phyloP scores from a whole-genome alignment of 2,888 invertebrate species.

The Macaria notata region DNA sequence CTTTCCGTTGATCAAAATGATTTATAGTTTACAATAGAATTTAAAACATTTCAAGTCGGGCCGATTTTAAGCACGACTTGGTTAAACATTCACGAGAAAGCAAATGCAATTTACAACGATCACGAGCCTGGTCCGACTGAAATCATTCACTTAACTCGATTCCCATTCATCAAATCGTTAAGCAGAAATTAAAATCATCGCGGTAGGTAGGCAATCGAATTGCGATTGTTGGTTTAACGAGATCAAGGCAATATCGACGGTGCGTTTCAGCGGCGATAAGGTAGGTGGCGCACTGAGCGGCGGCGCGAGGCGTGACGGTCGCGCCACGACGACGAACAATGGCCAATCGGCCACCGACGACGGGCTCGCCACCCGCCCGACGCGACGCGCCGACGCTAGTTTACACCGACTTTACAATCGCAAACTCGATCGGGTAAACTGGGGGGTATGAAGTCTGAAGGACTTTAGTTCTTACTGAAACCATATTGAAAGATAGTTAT shows the following conservation, averaged over 20 bases:
- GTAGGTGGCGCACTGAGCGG: constrained; percentile 68
- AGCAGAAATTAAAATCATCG: constrained; percentile 55
- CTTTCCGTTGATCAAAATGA: no score
- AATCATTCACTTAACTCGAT: constrained; percentile 26
- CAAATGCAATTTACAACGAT: background rate
- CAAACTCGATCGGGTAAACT: constrained; percentile 7
- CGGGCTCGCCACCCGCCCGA: constrained; percentile 24
- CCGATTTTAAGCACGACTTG: no score
- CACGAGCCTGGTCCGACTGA: background rate
- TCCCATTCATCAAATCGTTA: constrained; percentile 38
- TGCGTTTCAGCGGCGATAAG: constrained; percentile 60
- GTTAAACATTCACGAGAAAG: no score
- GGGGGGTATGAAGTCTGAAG: no score
- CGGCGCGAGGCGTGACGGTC: constrained; percentile 76
- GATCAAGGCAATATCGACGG: constrained; percentile 68
- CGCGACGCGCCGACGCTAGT: constrained; percentile 26
- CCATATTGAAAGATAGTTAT: no score
- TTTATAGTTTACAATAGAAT: no score
- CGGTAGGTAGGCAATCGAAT: constrained; percentile 67
- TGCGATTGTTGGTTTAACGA: constrained; percentile 67
- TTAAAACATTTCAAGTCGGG: no score
- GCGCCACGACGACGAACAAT: constrained; percentile 72
- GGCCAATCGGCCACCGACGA: constrained; percentile 65
- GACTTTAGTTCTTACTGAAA: no score
- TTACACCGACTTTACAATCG: constrained; percentile 28